These are phyloP conservation scores for Falcaria lacertinaria DNA, from an alignment of 2,888 invertebrate genomes.

Conservation along the genomic window DNA sequence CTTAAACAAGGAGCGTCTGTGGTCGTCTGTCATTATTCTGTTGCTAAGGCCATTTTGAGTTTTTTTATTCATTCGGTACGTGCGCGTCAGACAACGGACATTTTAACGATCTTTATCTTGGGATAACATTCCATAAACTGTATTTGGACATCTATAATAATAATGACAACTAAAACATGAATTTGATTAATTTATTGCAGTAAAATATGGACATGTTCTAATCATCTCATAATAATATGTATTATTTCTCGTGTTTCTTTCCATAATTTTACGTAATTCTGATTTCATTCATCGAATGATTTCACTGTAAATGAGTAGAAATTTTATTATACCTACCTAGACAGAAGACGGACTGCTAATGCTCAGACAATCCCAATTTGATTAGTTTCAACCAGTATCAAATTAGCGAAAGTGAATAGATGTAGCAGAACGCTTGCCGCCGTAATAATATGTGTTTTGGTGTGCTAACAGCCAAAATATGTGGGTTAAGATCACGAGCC, in stretches of 20 bases:
- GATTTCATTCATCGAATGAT: not conserved
- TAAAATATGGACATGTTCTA: no score
- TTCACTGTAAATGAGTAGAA: not conserved
- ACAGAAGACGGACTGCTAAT: not conserved
- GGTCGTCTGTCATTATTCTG: slow-evolving; percentile 23
- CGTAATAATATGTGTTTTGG: slow-evolving; percentile 19
- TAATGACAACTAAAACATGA: no score
- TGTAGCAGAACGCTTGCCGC: slow-evolving; percentile 14
- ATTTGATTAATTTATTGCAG: no score
- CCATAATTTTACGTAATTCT: not conserved
- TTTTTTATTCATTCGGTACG: not conserved
- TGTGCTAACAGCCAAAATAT: slow-evolving; percentile 30
- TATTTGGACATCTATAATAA: no score
- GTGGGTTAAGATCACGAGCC: slow-evolving; percentile 50
- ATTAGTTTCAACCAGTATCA: not conserved
- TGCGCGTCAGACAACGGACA: not conserved
- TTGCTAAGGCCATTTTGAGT: slow-evolving; percentile 24
- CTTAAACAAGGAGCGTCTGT: slow-evolving; percentile 27
- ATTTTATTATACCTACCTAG: not conserved
- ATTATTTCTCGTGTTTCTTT: not conserved
- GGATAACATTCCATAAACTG: no score
- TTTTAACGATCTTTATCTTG: not conserved
- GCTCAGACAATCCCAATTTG: not conserved
- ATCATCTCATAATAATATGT: no score
- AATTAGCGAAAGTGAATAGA: slow-evolving; percentile 9